Evolutionary conservation across 2,888 invertebrate species (phyloP).

Genomic region (Protonemura montana): DNA sequence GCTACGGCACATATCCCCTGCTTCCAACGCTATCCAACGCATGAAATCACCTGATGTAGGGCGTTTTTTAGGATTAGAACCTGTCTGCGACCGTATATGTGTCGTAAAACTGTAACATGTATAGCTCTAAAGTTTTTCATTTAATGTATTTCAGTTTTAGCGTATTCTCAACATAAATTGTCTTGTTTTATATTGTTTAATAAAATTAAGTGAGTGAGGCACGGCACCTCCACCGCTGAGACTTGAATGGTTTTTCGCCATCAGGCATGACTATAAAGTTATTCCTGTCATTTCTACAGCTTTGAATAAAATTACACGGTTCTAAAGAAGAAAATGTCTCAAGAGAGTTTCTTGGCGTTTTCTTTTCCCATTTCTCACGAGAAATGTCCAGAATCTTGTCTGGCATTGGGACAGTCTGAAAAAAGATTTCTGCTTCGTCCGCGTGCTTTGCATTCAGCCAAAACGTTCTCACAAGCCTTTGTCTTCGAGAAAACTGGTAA

Average conservation of each 20-base stretch:
- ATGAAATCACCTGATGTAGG: neutral
- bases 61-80: neutral
- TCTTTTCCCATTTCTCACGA: neutral
- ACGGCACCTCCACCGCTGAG: too few relatives aligned
- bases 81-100: neutral
- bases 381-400: neutral
- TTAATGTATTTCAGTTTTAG: neutral
- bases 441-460: neutral
- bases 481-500: neutral
- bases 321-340: neutral
- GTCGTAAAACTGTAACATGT: neutral
- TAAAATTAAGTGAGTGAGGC: neutral
- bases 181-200: neutral
- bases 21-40: too few relatives aligned
- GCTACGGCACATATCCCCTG: slow-evolving; percentile 7
- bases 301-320: neutral
- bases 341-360: neutral
- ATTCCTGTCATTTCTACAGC: neutral
- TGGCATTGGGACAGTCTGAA: neutral
- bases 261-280: neutral
- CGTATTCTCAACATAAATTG: neutral
- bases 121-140: neutral
- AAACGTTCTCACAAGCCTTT: neutral
- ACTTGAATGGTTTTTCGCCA: too few relatives aligned
- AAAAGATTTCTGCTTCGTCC: neutral